Evolutionary conservation across 35 echinoderm and acorn worm species (phyloP).

Genomic region (Acanthaster planci): DNA sequence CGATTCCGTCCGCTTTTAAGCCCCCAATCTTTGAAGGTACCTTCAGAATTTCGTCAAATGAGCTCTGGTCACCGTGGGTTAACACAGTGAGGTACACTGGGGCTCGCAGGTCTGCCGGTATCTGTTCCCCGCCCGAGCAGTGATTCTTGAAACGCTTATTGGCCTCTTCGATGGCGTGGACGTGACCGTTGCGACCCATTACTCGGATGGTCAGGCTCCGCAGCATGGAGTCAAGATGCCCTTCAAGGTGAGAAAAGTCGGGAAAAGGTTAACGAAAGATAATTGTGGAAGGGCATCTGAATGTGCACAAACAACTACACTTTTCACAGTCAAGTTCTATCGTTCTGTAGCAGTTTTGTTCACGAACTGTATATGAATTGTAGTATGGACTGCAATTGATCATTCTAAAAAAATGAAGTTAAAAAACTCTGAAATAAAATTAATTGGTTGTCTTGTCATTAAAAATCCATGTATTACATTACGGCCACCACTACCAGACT

Average conservation of each 20-base stretch:
- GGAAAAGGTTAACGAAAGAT: not conserved
- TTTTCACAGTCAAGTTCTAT: too few species aligned
- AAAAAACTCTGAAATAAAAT: too few species aligned
- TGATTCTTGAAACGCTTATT: constrained; percentile 78
- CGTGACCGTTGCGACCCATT: constrained; percentile 77
- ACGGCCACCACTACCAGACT: too few species aligned
- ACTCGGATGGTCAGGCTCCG: constrained; percentile 69
- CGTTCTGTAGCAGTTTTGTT: too few species aligned
- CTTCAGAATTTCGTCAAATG: constrained; percentile 84
- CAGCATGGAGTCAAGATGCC: constrained; percentile 88
- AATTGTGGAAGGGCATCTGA: not conserved
- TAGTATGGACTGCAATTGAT: too few species aligned
- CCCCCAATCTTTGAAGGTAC: constrained; percentile 32
- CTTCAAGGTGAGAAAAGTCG: constrained; percentile 27
- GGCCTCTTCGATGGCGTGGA: constrained; percentile 67
- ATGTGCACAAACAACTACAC: not conserved
- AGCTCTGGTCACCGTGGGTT: constrained; percentile 68
- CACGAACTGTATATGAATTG: too few species aligned
- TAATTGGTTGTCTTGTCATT: too few species aligned
- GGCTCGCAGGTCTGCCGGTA: constrained; percentile 78
- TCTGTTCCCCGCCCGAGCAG: constrained; percentile 53
- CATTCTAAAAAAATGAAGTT: too few species aligned
- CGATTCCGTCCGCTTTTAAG: too few species aligned
- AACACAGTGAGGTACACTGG: constrained; percentile 85
- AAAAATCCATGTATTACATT: too few species aligned